Percentiles rank a stretch among this genome's conserved stretches.
phyloP scores from a whole-genome alignment of 2,113 vertebrate species.

The Budorcas taxicolor region DNA sequence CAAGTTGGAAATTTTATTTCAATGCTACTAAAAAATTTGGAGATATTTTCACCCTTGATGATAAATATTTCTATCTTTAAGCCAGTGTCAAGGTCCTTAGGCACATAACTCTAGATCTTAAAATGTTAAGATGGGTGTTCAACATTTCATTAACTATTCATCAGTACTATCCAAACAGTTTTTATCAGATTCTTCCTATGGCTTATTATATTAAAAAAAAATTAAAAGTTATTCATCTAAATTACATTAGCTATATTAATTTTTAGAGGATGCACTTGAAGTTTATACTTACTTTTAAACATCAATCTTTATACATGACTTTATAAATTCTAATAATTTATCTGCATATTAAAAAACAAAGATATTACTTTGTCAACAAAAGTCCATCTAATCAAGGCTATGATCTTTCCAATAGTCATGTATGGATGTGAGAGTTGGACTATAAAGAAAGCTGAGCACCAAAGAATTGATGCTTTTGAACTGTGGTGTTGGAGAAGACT shows the following conservation, averaged over 20 bases:
- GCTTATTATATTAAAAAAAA: background rate
- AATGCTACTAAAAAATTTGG: background rate
- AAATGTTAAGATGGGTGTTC: background rate
- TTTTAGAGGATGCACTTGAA: background rate
- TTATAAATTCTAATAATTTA: background rate
- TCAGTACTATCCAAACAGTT: background rate
- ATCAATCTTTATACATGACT: background rate
- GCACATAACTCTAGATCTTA: background rate
- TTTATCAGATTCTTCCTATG: background rate
- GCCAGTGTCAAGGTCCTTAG: background rate
- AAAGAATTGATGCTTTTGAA: background rate
- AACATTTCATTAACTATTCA: background rate
- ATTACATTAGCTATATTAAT: background rate
- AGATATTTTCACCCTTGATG: background rate
- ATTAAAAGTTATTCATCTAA: background rate
- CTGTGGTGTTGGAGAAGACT: background rate
- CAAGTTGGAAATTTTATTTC: background rate
- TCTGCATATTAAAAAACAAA: background rate
- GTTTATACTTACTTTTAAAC: background rate
- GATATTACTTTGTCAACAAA: background rate
- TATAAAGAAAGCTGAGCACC: background rate
- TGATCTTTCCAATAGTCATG: background rate
- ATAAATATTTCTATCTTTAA: background rate
- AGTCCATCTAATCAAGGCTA: background rate
- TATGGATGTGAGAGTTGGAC: background rate